phyloP scores from a whole-genome alignment of 2,797 vertebrate genomes.

The Tympanoctomys barrerae region DNA sequence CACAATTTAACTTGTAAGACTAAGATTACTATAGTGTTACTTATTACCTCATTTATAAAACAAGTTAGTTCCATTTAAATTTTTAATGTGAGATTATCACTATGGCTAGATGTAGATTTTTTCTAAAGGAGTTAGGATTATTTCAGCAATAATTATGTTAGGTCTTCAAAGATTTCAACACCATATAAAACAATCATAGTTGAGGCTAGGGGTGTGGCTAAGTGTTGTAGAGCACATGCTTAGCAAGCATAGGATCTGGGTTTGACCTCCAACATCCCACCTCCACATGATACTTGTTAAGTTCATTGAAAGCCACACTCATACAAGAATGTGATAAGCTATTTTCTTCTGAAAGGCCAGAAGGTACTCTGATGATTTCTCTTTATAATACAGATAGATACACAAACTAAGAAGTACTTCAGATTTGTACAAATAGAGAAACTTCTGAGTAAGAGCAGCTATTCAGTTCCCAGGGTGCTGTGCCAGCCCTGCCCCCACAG shows the following conservation, averaged over 20 bases:
- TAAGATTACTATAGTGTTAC: conserved; percentile 57
- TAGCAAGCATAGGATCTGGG: not conserved
- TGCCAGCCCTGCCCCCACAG: no score
- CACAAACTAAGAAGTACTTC: conserved; percentile 53
- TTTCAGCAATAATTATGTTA: conserved; percentile 64
- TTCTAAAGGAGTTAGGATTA: not conserved
- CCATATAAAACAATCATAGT: not conserved
- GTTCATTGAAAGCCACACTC: conserved; percentile 63
- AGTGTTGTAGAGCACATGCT: not conserved
- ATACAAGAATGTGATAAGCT: conserved; percentile 33
- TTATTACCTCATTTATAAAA: conserved; percentile 63
- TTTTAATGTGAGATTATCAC: conserved; percentile 60
- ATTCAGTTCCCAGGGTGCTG: not conserved
- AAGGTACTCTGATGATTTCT: conserved; percentile 29
- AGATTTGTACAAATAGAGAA: conserved; percentile 59
- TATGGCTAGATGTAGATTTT: conserved; percentile 7
- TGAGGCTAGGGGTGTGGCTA: not conserved
- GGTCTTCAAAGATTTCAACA: conserved; percentile 56
- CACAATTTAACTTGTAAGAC: conserved; percentile 40
- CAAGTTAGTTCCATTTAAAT: not conserved
- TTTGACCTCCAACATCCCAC: not conserved
- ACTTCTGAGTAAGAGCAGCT: conserved; percentile 24
- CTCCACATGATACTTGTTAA: conserved; percentile 60
- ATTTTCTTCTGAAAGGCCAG: conserved; percentile 53
- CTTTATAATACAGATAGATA: not conserved